phyloP scores from a whole-genome alignment of 1,140 invertebrate species.

The Lepidurus couesii region DNA sequence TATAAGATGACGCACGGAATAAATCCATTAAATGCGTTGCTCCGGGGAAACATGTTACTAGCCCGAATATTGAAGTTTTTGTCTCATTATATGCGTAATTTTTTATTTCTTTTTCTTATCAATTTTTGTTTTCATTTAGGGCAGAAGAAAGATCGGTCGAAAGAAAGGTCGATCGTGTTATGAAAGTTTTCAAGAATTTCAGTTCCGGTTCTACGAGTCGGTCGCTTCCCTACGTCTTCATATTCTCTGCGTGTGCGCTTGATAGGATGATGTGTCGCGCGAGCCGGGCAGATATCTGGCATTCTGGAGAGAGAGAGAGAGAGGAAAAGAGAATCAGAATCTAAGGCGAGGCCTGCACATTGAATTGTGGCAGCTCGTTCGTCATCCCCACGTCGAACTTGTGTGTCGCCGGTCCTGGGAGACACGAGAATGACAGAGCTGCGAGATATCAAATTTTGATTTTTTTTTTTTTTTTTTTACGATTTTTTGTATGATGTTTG shows the following conservation, averaged over 20 bases:
- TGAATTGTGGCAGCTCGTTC: conserved; percentile 18
- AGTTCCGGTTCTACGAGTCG: neutral
- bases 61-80: neutral
- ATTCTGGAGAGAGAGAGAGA: neutral
- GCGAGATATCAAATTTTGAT: neutral
- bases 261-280: conserved; percentile 20
- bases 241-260: conserved; percentile 9
- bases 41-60: too few species aligned
- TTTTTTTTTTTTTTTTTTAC: neutral
- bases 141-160: neutral
- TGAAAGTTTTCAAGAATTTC: neutral
- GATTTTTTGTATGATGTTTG: neutral
- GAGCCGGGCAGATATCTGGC: neutral
- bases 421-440: conserved; percentile 7
- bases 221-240: neutral
- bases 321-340: neutral
- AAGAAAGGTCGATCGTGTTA: neutral
- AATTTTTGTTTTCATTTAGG: neutral
- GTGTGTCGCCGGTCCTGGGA: neutral
- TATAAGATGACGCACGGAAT: neutral
- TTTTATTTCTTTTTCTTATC: neutral
- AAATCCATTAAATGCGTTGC: too few species aligned
- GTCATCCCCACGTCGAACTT: conserved; percentile 9
- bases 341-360: neutral
- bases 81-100: neutral